Evolutionary conservation across 1,140 invertebrate species (phyloP).

Genomic region (Maconellicoccus hirsutus): DNA sequence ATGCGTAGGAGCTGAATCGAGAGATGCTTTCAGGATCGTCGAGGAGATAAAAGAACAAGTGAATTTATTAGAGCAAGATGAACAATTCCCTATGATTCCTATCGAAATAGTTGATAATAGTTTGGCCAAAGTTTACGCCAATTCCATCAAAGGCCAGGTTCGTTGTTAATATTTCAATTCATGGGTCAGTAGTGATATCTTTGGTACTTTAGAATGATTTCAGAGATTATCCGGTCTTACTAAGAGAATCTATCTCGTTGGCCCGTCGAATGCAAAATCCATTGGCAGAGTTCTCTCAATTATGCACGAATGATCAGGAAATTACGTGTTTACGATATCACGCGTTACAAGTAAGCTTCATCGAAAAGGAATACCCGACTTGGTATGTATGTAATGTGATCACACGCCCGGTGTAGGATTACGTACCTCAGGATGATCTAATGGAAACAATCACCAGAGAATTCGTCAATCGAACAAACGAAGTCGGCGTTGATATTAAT

Average conservation of each 20-base stretch:
- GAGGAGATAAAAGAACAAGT: conserved; percentile 72
- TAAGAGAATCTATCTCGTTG: conserved; percentile 84
- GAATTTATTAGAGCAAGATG: conserved; percentile 60
- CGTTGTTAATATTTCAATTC: conserved; percentile 24
- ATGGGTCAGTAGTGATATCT: not conserved
- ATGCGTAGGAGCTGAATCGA: conserved; percentile 77
- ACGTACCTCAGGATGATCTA: conserved; percentile 72
- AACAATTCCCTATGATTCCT: conserved; percentile 75
- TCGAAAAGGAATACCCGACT: too few species aligned
- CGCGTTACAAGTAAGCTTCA: conserved; percentile 52
- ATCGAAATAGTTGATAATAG: conserved; percentile 91
- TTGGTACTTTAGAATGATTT: conserved; percentile 55
- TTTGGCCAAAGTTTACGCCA: conserved; percentile 78
- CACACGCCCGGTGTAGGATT: conserved; percentile 56
- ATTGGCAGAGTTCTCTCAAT: conserved; percentile 86
- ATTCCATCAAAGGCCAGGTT: conserved; percentile 72
- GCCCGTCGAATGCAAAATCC: conserved; percentile 90
- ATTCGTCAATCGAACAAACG: conserved; percentile 86
- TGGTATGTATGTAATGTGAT: too few species aligned
- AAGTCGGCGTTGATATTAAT: conserved; percentile 97
- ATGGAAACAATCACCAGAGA: conserved; percentile 75
- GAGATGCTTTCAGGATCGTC: conserved; percentile 73
- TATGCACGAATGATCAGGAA: conserved; percentile 91
- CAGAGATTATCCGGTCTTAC: conserved; percentile 74
- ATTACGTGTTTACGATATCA: conserved; percentile 88